Percentiles rank a stretch among this genome's conserved stretches.
Conservation (phyloP, 1,140 invertebrate species). For the Macrocentrus cingulum region DNA sequence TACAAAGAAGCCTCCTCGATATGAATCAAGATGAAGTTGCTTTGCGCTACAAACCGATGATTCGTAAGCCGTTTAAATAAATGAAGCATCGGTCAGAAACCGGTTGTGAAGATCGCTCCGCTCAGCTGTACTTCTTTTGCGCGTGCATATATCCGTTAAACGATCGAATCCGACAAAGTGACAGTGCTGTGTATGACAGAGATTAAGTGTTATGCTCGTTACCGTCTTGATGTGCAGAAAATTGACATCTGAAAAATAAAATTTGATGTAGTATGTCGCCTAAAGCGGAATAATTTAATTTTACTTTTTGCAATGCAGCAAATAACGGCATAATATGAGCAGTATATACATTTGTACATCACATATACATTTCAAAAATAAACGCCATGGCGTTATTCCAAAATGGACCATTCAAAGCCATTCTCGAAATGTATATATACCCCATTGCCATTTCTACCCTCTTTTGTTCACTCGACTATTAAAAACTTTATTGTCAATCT, state of each 20-base stretch:
- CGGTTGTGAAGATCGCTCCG: slow-evolving; percentile 1
- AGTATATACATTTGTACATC: too few relatives aligned
- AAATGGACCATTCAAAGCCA: background rate
- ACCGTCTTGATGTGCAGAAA: background rate
- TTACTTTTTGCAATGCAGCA: too few relatives aligned
- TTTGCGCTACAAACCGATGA: too few relatives aligned
- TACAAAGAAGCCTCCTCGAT: too few relatives aligned
- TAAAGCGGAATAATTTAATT: too few relatives aligned
- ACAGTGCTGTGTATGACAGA: slow-evolving; percentile 23
- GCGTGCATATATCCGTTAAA: slow-evolving; percentile 24
- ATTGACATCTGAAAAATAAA: slow-evolving; percentile 10
- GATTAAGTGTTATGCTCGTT: slow-evolving; percentile 17
- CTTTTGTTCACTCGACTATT: background rate
- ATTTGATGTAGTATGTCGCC: too few relatives aligned
- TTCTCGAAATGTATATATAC: background rate
- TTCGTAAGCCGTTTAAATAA: too few relatives aligned
- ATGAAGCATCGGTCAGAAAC: background rate
- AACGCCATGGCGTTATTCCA: background rate
- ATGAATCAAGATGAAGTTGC: background rate
- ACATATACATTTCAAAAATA: too few relatives aligned
- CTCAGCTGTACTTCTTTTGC: slow-evolving; percentile 2
- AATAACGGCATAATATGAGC: too few relatives aligned
- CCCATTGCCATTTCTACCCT: background rate
- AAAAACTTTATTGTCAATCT: slow-evolving; percentile 16
- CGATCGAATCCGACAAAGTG: slow-evolving; percentile 26